Base-by-base conservation (phyloP, 2,113 vertebrate genomes). In the Hyla sarda region DNA sequence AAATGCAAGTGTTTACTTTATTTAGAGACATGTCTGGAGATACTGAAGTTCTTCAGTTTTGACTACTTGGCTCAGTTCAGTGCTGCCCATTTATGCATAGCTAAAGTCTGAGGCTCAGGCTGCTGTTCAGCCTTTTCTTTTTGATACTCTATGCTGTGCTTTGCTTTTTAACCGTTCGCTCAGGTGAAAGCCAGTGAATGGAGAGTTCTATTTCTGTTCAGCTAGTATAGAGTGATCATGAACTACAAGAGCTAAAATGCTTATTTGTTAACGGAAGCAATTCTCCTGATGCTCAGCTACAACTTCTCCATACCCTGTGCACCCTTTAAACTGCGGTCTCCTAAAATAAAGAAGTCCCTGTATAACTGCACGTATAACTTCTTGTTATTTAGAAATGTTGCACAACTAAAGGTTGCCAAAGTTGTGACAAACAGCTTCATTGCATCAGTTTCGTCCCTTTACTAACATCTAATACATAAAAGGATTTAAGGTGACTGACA, bases 391-490 rank as follows among this genome's bases (percentile, higher is more conserved):
- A 50, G 25, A 77, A 13, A 41, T 37, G 28, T 79, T 80, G 12
- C 77, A 80, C 12, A 80, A 80, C 8, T 25, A 7, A 41, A 41
- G 25, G 19, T 80, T 80, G 34, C 56, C 60, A 14, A 80, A 80
- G 52, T 23, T 45, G 32, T 17, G 41, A 62, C 13, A 1, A 23
- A 2, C 54, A 8, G 21, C 4, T 17, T 45, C 2, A 45, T 80
- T 80, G 77, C 77, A 62, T 56, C 25, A 80, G 47, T 75, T 88
- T 10, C n/a, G n/a, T n/a, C n/a, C n/a, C n/a, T n/a, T n/a, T n/a
- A n/a, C n/a, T n/a, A n/a, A n/a, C n/a, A n/a, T n/a, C n/a, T n/a
- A n/a, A n/a, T n/a, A n/a, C n/a, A n/a, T n/a, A n/a, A n/a, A n/a
- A n/a, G n/a, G n/a, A n/a, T n/a, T n/a, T n/a, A n/a, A n/a, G n/a